Evolutionary conservation across 2,113 vertebrate genomes (phyloP).

Genomic region (Rafetus swinhoei): DNA sequence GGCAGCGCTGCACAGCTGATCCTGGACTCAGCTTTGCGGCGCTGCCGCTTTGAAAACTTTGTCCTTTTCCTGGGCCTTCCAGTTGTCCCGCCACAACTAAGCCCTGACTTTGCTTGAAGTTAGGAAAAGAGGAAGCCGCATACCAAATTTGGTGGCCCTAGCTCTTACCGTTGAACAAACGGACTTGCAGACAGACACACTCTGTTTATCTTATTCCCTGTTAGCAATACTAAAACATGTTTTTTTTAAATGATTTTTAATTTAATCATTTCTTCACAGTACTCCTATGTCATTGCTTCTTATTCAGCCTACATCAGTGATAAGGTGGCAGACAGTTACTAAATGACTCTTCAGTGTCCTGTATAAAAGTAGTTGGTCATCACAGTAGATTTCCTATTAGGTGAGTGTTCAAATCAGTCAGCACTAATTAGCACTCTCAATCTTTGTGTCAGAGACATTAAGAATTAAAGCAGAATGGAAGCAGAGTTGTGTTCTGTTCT

Average conservation of each 20-base stretch:
- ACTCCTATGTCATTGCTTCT: neutral
- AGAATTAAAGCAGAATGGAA: neutral
- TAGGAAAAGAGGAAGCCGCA: no score
- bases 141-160: no score
- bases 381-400: neutral
- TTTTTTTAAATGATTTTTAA: neutral
- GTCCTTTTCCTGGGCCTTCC: no score
- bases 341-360: slow-evolving; percentile 5
- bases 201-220: neutral
- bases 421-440: neutral
- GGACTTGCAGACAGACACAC: no score
- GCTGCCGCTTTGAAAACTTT: no score
- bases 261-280: neutral
- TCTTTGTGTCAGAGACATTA: neutral
- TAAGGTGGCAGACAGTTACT: neutral
- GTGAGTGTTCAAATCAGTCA: neutral
- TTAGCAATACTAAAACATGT: neutral
- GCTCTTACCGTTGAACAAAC: no score
- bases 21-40: no score
- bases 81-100: no score
- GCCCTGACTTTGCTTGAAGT: no score
- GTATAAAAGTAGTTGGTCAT: neutral
- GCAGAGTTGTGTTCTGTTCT: neutral
- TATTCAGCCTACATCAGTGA: neutral
- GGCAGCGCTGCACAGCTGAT: no score